A percentile compares a stretch with the other conserved stretches of the same genome.
Evolutionary conservation across 2,113 vertebrate genomes (phyloP).

Genomic region (Hylia prasina): DNA sequence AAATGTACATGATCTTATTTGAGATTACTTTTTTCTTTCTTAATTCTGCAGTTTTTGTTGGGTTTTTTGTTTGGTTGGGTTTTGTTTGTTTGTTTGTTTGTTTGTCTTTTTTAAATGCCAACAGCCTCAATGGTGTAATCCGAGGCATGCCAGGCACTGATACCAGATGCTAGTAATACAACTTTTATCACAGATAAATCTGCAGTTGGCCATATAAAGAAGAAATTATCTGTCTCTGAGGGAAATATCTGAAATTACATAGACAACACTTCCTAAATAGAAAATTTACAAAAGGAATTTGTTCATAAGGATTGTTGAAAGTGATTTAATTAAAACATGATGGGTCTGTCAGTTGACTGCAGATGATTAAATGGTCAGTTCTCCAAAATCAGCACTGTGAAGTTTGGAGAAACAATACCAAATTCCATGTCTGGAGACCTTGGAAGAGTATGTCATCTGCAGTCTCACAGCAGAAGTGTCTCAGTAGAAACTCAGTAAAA

Average conservation of each 20-base stretch:
- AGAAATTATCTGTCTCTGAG: background rate
- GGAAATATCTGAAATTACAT: background rate
- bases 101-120: background rate
- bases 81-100: background rate
- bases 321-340: background rate
- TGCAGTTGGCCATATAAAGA: background rate
- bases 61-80: too few relatives aligned
- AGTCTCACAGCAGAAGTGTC: background rate
- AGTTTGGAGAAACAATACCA: background rate
- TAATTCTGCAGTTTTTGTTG: background rate
- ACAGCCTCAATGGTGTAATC: background rate
- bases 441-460: background rate
- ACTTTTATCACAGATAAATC: background rate
- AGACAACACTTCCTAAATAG: background rate
- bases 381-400: background rate
- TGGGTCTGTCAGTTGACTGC: background rate
- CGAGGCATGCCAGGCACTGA: rapidly evolving
- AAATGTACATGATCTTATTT: background rate
- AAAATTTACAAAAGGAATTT: background rate
- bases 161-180: background rate
- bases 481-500: background rate
- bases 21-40: background rate
- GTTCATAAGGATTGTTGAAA: background rate
- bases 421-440: background rate
- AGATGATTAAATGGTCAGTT: background rate